Percentiles rank a stretch among this genome's conserved stretches.
phyloP scores from a whole-genome alignment of 2,888 invertebrate genomes.

The Drosophila acutilabella region DNA sequence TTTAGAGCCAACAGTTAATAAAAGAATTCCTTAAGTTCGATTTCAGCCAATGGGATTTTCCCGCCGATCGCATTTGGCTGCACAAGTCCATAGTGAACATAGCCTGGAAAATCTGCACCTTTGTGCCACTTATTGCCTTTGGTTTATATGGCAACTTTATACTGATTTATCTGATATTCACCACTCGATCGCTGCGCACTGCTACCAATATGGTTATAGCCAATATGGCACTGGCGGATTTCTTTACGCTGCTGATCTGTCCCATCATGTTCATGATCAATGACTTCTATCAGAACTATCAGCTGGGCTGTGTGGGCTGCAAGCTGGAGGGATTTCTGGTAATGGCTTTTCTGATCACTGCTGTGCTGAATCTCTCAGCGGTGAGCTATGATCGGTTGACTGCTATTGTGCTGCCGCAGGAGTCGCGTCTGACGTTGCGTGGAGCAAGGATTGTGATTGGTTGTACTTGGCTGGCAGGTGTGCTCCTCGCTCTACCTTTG shows the following conservation, averaged over 20 bases:
- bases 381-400: conserved; percentile 94
- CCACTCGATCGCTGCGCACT: conserved; percentile 88
- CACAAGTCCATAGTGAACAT: conserved; percentile 87
- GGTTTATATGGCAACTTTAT: conserved; percentile 89
- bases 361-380: conserved; percentile 91
- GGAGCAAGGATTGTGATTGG: conserved; percentile 89
- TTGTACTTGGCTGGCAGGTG: conserved; percentile 89
- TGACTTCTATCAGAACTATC: conserved; percentile 92
- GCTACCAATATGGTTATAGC: conserved; percentile 90
- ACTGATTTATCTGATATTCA: conserved; percentile 88
- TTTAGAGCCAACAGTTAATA: no score
- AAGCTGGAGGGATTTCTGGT: conserved; percentile 91
- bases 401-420: conserved; percentile 90
- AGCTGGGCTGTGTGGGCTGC: conserved; percentile 90
- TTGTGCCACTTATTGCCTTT: conserved; percentile 87
- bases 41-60: conserved; percentile 81
- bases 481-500: conserved; percentile 88
- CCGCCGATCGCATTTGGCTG: conserved; percentile 89
- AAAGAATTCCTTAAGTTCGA: conserved; percentile 84
- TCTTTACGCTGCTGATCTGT: conserved; percentile 88
- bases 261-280: conserved; percentile 91
- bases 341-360: conserved; percentile 90
- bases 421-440: conserved; percentile 88
- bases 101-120: conserved; percentile 87
- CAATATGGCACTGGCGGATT: conserved; percentile 91